phyloP scores from a whole-genome alignment of 1,140 invertebrate genomes.

The Diachasma alloeum region DNA sequence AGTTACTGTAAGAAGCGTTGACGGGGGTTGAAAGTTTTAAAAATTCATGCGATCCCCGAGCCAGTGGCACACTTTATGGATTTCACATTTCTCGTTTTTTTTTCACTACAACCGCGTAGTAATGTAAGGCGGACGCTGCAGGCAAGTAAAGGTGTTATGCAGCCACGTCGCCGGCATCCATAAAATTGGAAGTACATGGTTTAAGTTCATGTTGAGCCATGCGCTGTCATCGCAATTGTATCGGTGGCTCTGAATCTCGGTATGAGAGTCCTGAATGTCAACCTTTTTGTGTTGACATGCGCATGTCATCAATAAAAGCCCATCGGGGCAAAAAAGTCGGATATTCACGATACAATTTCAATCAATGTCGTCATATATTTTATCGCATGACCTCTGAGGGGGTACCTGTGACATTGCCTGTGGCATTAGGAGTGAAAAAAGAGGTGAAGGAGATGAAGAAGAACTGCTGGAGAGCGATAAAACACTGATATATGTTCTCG shows the following conservation, averaged over 20 bases:
- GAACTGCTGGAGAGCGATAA: neutral
- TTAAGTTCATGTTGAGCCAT: neutral
- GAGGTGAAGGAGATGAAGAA: neutral
- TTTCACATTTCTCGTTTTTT: conserved; percentile 1
- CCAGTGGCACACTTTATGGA: conserved; percentile 13
- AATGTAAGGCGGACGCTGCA: neutral
- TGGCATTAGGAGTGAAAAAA: neutral
- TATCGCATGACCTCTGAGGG: neutral
- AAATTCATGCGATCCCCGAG: conserved; percentile 1
- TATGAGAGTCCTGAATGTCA: neutral
- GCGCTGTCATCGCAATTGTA: neutral
- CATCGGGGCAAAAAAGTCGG: neutral
- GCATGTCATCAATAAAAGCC: neutral
- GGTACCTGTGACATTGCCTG: neutral
- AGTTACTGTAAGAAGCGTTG: neutral
- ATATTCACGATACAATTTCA: neutral
- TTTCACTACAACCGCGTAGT: neutral
- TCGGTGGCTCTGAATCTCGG: neutral
- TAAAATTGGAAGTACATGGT: neutral
- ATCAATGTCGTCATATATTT: neutral
- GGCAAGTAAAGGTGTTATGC: neutral
- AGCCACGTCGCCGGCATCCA: neutral
- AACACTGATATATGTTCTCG: neutral
- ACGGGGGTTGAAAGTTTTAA: neutral
- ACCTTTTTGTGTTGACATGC: neutral